Percentiles rank a stretch among this genome's conserved stretches.
Evolutionary conservation across 2,113 vertebrate genomes (phyloP).

Genomic region (Sylvilagus bachmani): DNA sequence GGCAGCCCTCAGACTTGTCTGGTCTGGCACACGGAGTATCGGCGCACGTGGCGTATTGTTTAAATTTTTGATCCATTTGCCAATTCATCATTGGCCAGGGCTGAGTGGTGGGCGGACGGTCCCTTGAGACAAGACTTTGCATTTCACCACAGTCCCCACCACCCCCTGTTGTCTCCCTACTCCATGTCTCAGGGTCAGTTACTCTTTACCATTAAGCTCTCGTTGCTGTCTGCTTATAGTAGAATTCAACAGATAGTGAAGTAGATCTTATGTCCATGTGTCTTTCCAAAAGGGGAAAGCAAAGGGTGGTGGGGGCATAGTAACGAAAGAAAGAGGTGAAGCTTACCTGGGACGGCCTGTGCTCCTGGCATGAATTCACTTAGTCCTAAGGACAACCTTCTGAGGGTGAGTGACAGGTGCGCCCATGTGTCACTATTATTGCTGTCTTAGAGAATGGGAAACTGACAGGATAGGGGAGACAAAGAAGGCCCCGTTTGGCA

Average conservation of each 20-base stretch:
- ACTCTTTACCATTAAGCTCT: neutral
- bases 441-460: neutral
- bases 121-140: neutral
- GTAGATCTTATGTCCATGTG: neutral
- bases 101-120: neutral
- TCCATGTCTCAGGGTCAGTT: rapidly evolving
- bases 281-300: neutral
- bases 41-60: neutral
- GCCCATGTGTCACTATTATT: too few species aligned
- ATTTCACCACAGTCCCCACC: slow-evolving; percentile 1
- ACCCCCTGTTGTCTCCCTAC: neutral
- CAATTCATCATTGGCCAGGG: neutral
- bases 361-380: neutral
- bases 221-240: neutral
- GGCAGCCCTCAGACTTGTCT: neutral
- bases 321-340: neutral
- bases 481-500: neutral
- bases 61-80: neutral
- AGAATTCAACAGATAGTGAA: neutral
- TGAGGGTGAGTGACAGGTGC: neutral
- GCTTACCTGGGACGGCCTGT: neutral
- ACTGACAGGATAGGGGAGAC: neutral
- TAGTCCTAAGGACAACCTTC: neutral
- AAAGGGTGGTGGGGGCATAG: neutral
- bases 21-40: neutral